Evolutionary conservation across 2,797 vertebrate species (phyloP), one percentile per base, ranked within the genome.

Genomic region (Chloroceryle amazona): DNA sequence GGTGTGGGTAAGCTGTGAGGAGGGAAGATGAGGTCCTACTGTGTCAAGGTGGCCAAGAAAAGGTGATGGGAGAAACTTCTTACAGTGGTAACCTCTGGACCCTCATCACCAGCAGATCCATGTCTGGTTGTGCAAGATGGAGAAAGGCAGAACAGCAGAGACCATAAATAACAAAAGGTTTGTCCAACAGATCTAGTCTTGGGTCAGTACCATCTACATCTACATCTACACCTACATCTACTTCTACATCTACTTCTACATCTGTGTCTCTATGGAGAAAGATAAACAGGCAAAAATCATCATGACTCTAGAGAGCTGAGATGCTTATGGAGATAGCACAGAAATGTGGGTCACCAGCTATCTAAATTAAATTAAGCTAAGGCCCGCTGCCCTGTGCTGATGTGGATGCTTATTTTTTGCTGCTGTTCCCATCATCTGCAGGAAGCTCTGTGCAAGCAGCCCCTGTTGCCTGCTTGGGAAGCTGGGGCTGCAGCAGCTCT

Each of bases 101-200:
- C 11, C 19, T 1, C 11, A 25, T 76, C 47, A 19, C 22, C 0
- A 4, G n/a, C 41, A 8, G 15, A 26, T 35, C 37, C 26, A 13
- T 0, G 0, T 35, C 19, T 49, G 67, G 37, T 6, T 72, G 67
- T 57, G 37, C 42, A 33, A 42, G 63, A 62, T 13, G 21, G 35
- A 66, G 41, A 51, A 41, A 41, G 41, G 41, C 41, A 85, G 42
- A 88, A 39, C 26, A 44, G n/a, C 9, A 6, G 1, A 33, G 51
- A 67, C 14, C 6, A 1, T 6, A 13, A 54, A 3, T 6, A 29
- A 25, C 11, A 41, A 60, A 39, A 54, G 26, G 31, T 20, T 16
- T 35, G 23, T 58, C 71, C 55, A 61, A 13, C 22, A 84, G 28
- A 23, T 41, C 41, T 47, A 17, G 6, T 44, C 41, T 46, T 72